Base-by-base conservation (phyloP, 92 coral and sea anemone species). In the Paragorgia papillata region DNA sequence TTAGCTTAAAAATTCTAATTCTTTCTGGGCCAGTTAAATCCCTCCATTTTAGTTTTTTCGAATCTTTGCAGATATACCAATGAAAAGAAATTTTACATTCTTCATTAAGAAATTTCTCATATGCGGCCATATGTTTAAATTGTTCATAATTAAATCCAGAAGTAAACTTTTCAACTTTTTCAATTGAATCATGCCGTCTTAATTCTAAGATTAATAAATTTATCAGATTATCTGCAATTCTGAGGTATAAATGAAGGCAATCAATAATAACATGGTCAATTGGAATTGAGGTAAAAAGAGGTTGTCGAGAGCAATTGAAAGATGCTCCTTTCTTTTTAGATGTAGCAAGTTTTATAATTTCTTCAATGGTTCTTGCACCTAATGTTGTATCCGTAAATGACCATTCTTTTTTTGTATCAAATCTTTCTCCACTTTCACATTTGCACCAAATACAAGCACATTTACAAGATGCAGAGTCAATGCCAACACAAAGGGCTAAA, bases 11-110 rank as follows among this genome's bases (percentile, higher is more conserved):
- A 9, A 66, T 53, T 30, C 2, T 32, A 27, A 79, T 18, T 67
- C 65, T 66, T 53, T 73, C 79, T 0, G 79, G 79, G n/a, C 79
- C 79, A 54, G 55, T 73, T 27, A 54, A 40, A 44, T n/a, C 57
- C 79, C 32, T 75, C 55, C 12, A 57, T 65, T 41, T 79, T 51
- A 57, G 65, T 65, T 46, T n/a, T 64, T 26, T 79, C 24, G 66
- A 33, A 75, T 65, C 4, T 79, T 75, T 6, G 53, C 32, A 66
- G 32, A 79, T 48, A 50, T 26, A 43, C 77, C 83, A 65, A 22
- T 79, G 32, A 43, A 79, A 79, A 66, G 62, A 27, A 12, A 79
- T 79, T 20, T 54, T 35, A 30, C 57, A 67, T n/a, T 79, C n/a
- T n/a, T n/a, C n/a, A n/a, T n/a, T n/a, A n/a, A n/a, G n/a, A 56